Evolutionary conservation across 2,113 vertebrate species (phyloP).

Genomic region (Elephantulus edwardii): DNA sequence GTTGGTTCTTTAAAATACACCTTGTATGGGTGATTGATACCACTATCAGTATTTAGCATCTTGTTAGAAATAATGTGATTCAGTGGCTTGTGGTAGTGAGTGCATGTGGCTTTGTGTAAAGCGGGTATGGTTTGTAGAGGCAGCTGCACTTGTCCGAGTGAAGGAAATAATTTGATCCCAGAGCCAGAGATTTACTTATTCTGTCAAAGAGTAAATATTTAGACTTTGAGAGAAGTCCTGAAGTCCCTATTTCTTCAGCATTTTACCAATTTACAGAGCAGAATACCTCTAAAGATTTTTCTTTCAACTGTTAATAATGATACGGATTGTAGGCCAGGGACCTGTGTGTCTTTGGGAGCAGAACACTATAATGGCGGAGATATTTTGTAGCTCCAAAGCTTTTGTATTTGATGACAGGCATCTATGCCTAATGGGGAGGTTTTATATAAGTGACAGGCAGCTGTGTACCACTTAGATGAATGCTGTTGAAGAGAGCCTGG

Average conservation of each 20-base stretch:
- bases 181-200: conserved; percentile 41
- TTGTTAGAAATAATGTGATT: neutral
- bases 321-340: neutral
- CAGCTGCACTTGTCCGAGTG: conserved; percentile 5
- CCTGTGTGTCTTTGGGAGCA: neutral
- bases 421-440: neutral
- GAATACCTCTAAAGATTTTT: neutral
- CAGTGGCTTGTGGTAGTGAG: neutral
- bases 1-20: neutral
- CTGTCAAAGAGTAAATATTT: conserved; percentile 55
- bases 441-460: neutral
- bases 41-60: neutral
- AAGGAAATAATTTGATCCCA: too few relatives aligned
- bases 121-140: neutral
- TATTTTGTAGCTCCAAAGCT: neutral
- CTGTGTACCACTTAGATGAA: neutral
- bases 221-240: neutral
- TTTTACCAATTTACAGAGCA: neutral
- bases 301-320: neutral
- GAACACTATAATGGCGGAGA: neutral
- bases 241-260: neutral
- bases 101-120: neutral
- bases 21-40: neutral
- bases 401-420: neutral
- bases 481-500: neutral